A percentile compares a stretch with the other conserved stretches of the same genome.
Evolutionary conservation across 2,888 invertebrate species (phyloP).

Genomic region (Mythimna lalbum): DNA sequence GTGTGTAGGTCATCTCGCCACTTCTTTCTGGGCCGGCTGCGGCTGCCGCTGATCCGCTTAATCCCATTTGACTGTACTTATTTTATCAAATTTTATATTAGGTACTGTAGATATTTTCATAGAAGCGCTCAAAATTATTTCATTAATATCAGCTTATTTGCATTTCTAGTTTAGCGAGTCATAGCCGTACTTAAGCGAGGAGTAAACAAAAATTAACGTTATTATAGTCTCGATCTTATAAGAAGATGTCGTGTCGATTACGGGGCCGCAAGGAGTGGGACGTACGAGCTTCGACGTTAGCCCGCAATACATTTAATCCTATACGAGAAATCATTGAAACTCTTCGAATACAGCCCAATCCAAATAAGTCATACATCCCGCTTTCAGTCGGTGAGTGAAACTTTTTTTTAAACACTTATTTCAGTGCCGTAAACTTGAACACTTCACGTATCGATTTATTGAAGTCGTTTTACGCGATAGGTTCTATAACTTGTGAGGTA

Average conservation of each 20-base stretch:
- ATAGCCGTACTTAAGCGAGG: conserved; percentile 38
- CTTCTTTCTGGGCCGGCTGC: too few species aligned
- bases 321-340: conserved; percentile 98
- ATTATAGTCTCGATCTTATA: conserved; percentile 42
- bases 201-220: conserved; percentile 25
- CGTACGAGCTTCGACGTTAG: conserved; percentile 94
- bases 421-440: too few species aligned
- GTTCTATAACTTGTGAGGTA: background rate
- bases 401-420: conserved; percentile 2
- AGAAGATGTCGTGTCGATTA: conserved; percentile 78
- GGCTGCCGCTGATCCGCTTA: too few species aligned
- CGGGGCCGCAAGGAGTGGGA: conserved; percentile 91
- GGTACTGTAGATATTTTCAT: background rate
- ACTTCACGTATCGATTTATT: too few species aligned
- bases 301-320: conserved; percentile 96
- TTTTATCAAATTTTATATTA: background rate
- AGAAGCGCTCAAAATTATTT: conserved; percentile 5
- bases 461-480: background rate
- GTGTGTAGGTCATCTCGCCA: too few species aligned
- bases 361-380: conserved; percentile 97
- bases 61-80: too few species aligned
- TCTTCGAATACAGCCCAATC: conserved; percentile 97
- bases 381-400: conserved; percentile 95
- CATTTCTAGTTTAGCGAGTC: conserved; percentile 47
- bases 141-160: conserved; percentile 29